phyloP scores from a whole-genome alignment of 2,113 vertebrate species.

The Phalacrocorax brasilianus region DNA sequence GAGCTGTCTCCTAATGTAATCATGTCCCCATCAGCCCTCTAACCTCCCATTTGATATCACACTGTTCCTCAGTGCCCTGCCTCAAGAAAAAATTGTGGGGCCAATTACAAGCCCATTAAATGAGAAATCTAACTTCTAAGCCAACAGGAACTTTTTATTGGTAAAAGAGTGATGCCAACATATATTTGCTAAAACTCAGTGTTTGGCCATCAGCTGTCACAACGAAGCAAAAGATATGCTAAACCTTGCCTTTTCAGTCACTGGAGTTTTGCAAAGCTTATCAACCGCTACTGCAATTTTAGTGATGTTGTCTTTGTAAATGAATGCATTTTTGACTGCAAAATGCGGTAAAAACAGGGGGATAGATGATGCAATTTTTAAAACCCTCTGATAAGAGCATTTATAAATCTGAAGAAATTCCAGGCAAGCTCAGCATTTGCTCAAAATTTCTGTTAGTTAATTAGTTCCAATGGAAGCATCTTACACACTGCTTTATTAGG shows the following conservation, averaged over 20 bases:
- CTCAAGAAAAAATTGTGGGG: background rate
- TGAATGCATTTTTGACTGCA: background rate
- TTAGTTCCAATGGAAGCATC: background rate
- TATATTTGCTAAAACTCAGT: background rate
- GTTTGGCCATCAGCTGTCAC: background rate
- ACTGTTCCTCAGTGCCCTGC: background rate
- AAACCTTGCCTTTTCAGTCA: background rate
- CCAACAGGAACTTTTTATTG: background rate
- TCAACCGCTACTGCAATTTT: background rate
- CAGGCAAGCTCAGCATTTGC: background rate
- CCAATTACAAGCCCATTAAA: background rate
- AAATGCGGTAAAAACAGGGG: background rate
- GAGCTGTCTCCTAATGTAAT: background rate
- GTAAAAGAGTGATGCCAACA: background rate
- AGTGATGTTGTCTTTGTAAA: background rate
- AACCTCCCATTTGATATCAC: background rate
- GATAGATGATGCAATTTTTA: background rate
- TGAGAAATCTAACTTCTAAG: background rate
- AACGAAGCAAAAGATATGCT: background rate
- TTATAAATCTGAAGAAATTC: background rate
- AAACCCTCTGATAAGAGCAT: background rate
- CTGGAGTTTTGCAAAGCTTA: background rate
- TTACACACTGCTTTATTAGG: background rate
- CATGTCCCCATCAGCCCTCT: background rate
- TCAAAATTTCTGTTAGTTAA: background rate